A percentile compares a stretch with the other conserved stretches of the same genome.
Evolutionary conservation across 2,888 invertebrate species (phyloP).

Genomic region (Steinernema hermaphroditum): DNA sequence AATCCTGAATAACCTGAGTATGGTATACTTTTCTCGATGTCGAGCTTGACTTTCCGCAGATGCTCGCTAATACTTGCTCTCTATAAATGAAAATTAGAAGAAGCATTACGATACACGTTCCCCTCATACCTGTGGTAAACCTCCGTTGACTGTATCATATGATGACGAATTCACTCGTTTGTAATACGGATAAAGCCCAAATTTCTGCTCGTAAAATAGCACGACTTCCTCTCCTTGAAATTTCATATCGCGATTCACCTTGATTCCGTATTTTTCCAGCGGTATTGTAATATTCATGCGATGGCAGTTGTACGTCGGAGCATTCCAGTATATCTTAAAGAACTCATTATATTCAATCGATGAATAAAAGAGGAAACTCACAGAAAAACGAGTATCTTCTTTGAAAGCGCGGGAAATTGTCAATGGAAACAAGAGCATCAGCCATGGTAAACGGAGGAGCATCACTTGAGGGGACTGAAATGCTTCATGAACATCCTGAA

Average conservation of each 20-base stretch:
- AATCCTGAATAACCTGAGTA: conserved; percentile 43
- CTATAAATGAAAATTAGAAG: conserved; percentile 30
- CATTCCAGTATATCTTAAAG: conserved; percentile 47
- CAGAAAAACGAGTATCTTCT: conserved; percentile 9
- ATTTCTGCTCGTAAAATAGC: conserved; percentile 43
- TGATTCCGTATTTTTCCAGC: conserved; percentile 41
- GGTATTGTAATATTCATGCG: conserved; percentile 34
- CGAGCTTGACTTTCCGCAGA: conserved; percentile 41
- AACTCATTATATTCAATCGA: not conserved
- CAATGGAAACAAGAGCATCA: not conserved
- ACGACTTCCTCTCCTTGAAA: conserved; percentile 45
- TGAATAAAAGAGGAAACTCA: not conserved
- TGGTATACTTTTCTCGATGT: conserved; percentile 46
- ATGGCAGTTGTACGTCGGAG: conserved; percentile 39
- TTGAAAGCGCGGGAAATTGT: not conserved
- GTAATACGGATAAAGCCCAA: conserved; percentile 43
- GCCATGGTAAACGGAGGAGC: not conserved
- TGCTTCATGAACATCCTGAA: conserved; percentile 27
- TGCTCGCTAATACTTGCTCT: conserved; percentile 41
- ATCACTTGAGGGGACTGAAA: not conserved
- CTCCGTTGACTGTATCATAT: conserved; percentile 34
- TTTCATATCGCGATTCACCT: conserved; percentile 39
- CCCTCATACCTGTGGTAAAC: conserved; percentile 39
- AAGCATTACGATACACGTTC: not conserved
- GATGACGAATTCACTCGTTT: not conserved